These are phyloP conservation scores for Leptinotarsa texana DNA, from an alignment of 1,140 invertebrate genomes.

Conservation along the genomic window DNA sequence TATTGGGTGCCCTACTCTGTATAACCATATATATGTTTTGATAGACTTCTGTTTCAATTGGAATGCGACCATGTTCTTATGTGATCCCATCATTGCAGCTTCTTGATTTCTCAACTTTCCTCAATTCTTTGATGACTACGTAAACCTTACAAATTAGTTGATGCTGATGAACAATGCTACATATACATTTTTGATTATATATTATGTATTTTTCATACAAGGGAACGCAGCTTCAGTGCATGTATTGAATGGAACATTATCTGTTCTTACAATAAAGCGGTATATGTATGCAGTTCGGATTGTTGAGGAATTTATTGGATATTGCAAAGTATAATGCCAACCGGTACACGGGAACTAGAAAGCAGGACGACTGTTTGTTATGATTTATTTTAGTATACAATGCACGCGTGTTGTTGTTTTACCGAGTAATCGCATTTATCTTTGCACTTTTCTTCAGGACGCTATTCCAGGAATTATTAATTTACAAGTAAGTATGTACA, in stretches of 20 bases:
- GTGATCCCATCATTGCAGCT: too few species aligned
- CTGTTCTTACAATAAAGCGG: conserved; percentile 32
- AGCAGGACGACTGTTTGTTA: conserved; percentile 35
- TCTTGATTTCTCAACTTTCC: too few species aligned
- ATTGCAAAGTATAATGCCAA: conserved; percentile 36
- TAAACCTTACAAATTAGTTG: too few species aligned
- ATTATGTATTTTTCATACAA: conserved; percentile 26
- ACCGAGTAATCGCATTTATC: conserved; percentile 18
- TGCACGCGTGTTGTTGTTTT: conserved; percentile 30
- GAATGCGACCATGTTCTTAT: too few species aligned
- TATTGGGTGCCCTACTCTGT: too few species aligned
- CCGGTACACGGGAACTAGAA: conserved; percentile 40
- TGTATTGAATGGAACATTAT: conserved; percentile 48
- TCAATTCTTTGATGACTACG: too few species aligned
- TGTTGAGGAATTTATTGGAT: conserved; percentile 24
- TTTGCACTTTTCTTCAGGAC: conserved; percentile 11
- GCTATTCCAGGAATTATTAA: conserved; percentile 25
- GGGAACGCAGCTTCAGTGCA: conserved; percentile 43
- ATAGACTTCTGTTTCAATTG: too few species aligned
- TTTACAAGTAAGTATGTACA: conserved; percentile 27
- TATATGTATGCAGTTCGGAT: background rate
- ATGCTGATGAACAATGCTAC: background rate
- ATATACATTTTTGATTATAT: conserved; percentile 11
- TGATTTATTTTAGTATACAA: conserved; percentile 36
- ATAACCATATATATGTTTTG: too few species aligned